These are phyloP conservation scores for Calidris pugnax DNA, from an alignment of 2,113 vertebrate genomes.

Conservation along the genomic window DNA sequence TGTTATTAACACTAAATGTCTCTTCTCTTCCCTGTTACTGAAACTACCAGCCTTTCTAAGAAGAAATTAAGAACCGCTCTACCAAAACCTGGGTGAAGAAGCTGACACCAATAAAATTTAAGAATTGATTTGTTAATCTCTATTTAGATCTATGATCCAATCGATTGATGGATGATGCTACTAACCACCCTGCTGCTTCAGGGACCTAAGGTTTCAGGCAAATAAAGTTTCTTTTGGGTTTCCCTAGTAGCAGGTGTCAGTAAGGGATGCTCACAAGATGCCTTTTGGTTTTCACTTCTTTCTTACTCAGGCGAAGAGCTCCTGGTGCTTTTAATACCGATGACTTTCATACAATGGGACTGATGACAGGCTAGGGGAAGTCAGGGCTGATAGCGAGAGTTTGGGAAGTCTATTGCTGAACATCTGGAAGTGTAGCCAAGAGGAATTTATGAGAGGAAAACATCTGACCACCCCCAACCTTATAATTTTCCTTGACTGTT, in stretches of 20 bases:
- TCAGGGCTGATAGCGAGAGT: background rate
- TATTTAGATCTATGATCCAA: background rate
- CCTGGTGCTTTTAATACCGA: background rate
- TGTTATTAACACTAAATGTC: background rate
- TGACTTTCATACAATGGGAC: background rate
- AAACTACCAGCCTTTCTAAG: background rate
- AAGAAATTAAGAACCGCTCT: background rate
- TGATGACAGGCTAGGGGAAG: background rate
- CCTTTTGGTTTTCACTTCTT: background rate
- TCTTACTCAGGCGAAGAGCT: background rate
- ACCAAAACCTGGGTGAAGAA: background rate
- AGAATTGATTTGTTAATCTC: background rate
- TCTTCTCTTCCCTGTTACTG: background rate
- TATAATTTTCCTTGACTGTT: background rate
- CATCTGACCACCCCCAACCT: background rate
- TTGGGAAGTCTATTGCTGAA: background rate
- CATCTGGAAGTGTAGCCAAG: conserved; percentile 34
- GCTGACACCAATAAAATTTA: background rate
- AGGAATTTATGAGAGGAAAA: conserved; percentile 29
- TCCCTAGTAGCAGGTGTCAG: background rate
- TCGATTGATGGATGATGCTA: background rate
- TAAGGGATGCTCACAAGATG: background rate
- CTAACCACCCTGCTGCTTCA: background rate
- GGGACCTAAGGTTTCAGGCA: background rate
- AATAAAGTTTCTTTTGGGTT: background rate